Percentiles rank a stretch among this genome's conserved stretches.
These are phyloP conservation scores for Cyprinus carpio DNA, from an alignment of 2,113 vertebrate genomes.

Conservation along the genomic window DNA sequence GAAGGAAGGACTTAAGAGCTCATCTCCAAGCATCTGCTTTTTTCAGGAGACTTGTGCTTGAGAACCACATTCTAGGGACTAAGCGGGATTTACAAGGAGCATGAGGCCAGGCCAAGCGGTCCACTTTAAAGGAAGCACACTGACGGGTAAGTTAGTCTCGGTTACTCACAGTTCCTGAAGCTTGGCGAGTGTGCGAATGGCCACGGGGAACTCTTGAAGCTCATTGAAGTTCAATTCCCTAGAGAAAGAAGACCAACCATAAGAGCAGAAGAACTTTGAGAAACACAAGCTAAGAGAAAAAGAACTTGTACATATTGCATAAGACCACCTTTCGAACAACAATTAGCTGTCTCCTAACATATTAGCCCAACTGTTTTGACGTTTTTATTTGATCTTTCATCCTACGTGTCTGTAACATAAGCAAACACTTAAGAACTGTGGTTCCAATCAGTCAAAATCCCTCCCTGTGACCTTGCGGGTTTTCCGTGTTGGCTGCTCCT, in stretches of 20 bases:
- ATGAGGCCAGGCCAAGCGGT: slow-evolving; percentile 64
- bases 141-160: slow-evolving; percentile 50
- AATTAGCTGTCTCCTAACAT: slow-evolving; percentile 13
- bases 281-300: neutral
- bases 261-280: neutral
- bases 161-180: slow-evolving; percentile 94
- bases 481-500: slow-evolving; percentile 32
- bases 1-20: slow-evolving; percentile 49
- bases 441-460: slow-evolving; percentile 39
- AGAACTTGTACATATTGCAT: neutral
- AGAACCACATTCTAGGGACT: slow-evolving; percentile 75
- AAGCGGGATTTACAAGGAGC: slow-evolving; percentile 74
- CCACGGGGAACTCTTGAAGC: slow-evolving; percentile 88
- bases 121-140: slow-evolving; percentile 29
- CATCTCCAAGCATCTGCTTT: slow-evolving; percentile 73
- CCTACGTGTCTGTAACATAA: slow-evolving; percentile 43
- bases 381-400: slow-evolving; percentile 36
- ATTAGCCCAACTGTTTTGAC: slow-evolving; percentile 28
- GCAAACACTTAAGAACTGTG: slow-evolving; percentile 39
- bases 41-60: slow-evolving; percentile 70
- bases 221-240: slow-evolving; percentile 96
- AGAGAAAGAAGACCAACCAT: slow-evolving; percentile 45
- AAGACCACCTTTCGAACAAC: slow-evolving; percentile 7
- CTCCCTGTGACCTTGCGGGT: slow-evolving; percentile 23
- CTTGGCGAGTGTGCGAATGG: slow-evolving; percentile 87